Conservation (phyloP, 2,888 invertebrate species). For the Ctena decussata region DNA sequence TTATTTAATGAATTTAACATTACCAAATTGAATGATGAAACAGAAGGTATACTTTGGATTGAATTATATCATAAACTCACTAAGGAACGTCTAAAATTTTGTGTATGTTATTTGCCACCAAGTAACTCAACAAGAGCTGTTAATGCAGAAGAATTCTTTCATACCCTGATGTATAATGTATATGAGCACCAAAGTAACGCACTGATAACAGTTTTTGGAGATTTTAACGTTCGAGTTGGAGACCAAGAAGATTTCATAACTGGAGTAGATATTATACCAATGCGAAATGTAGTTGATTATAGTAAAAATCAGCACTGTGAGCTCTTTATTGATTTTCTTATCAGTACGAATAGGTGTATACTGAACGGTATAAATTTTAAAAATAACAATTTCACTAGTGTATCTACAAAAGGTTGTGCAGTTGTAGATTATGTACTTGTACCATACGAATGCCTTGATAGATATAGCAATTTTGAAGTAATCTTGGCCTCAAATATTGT, state of each 20-base stretch:
- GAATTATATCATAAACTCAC: neutral
- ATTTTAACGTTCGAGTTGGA: too few relatives aligned
- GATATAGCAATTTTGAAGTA: neutral
- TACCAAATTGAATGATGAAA: neutral
- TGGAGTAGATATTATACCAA: too few relatives aligned
- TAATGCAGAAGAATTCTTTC: conserved; percentile 1
- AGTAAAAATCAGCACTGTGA: too few relatives aligned
- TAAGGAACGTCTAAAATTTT: neutral
- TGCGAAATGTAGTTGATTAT: too few relatives aligned
- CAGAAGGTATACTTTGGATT: conserved; percentile 21
- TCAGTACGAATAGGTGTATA: neutral
- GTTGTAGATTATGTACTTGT: neutral
- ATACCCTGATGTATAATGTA: neutral
- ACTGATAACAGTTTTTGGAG: too few relatives aligned
- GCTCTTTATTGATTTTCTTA: neutral
- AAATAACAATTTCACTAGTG: neutral
- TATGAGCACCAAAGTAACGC: too few relatives aligned
- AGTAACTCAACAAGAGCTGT: too few relatives aligned
- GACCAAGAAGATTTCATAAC: too few relatives aligned
- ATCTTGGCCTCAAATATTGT: neutral
- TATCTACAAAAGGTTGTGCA: neutral
- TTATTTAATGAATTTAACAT: neutral
- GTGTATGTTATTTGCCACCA: conserved; percentile 17
- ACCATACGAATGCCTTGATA: neutral
- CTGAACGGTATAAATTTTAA: neutral